These are phyloP conservation scores for Papilio glaucus DNA, from an alignment of 1,140 invertebrate species.

Conservation along the genomic window DNA sequence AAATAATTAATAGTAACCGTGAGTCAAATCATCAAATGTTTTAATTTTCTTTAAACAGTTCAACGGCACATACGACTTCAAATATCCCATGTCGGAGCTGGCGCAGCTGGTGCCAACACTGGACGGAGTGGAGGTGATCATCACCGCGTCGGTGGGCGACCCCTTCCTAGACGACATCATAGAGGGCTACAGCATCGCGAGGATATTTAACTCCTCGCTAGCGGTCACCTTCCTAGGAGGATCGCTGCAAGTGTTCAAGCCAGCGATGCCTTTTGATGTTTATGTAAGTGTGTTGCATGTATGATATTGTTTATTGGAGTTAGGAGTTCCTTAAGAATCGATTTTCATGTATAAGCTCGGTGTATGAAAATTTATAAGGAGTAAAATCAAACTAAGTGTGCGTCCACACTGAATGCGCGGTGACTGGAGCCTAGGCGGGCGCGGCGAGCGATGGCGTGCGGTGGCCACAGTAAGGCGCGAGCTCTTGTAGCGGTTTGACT, in stretches of 20 bases:
- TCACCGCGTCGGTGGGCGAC: slow-evolving; percentile 95
- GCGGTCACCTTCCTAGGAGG: slow-evolving; percentile 93
- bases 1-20: too few relatives aligned
- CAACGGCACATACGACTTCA: slow-evolving; percentile 93
- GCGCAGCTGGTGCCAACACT: slow-evolving; percentile 86
- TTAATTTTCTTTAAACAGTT: slow-evolving; percentile 87
- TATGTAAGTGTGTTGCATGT: slow-evolving; percentile 85
- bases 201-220: slow-evolving; percentile 94
- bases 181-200: slow-evolving; percentile 93
- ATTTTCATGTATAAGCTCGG: too few relatives aligned
- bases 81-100: slow-evolving; percentile 92
- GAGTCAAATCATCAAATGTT: too few relatives aligned
- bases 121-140: slow-evolving; percentile 92
- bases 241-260: slow-evolving; percentile 96
- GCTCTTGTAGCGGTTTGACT: too few relatives aligned
- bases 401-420: too few relatives aligned
- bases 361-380: too few relatives aligned
- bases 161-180: slow-evolving; percentile 94
- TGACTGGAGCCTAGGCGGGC: too few relatives aligned
- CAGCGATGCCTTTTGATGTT: slow-evolving; percentile 92
- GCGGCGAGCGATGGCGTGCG: too few relatives aligned
- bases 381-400: too few relatives aligned
- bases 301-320: too few relatives aligned
- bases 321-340: too few relatives aligned
- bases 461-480: too few relatives aligned